Base-by-base conservation (phyloP, 2,888 invertebrate genomes). In the Aphrophora alni region DNA sequence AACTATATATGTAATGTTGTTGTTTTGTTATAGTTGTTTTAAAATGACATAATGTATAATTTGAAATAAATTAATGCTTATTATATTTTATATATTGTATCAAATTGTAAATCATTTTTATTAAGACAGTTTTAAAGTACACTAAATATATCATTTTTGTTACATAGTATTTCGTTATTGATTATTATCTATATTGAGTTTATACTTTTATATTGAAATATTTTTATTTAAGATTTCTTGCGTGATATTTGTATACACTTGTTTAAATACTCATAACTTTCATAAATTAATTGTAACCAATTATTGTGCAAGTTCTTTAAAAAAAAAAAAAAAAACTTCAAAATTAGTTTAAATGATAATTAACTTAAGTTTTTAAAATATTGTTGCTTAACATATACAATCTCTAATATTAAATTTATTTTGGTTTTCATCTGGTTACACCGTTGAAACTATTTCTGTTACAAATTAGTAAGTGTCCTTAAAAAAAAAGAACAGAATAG, bases 391-490 rank as follows among this genome's bases (percentile, higher is more conserved):
- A 44, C 44, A 44, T 2, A 14, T 44, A 10, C 44, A 44, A 14
- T 14, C 3, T 44, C 12, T 44, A 44, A 17, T 44, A 44, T 44
- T 44, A 14, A 33, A 44, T 14, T 10, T 12, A 44, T 10, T 44
- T 44, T 44, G 12, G 3, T 44, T 44, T 7, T 44, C 17, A 14
- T 33, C 12, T 44, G 44, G 8, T 33, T 33, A 33, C 8, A 33
- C 33, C 8, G 33, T 33, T 33, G 12, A 59, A 59, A 59, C n/a
- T 59, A 59, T 59, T 59, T 59, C 21, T 21, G 21, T 59, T 59
- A 59, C 59, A 59, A 59, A 59, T 59, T 59, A 59, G 59, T 59
- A 59, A 59, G 59, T 59, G 59, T 59, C 59, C 59, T 59, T 59
- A 59, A 59, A 44, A 4, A 10, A 44, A 59, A 59, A 59, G 21